Evolutionary conservation across 2,797 vertebrate species (phyloP).

Genomic region (Hafferia zeledoni): DNA sequence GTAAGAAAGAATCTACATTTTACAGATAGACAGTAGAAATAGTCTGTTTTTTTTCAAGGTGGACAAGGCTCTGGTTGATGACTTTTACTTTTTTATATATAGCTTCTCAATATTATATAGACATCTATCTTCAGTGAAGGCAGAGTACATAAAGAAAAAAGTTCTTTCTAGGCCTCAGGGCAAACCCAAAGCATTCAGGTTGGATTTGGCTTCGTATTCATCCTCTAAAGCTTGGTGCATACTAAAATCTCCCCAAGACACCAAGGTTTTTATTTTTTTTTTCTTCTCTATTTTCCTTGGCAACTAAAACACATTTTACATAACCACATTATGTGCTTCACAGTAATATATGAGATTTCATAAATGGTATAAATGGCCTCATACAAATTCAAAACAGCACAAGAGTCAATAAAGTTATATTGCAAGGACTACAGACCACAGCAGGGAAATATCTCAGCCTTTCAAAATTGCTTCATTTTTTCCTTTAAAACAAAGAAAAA

Average conservation of each 20-base stretch:
- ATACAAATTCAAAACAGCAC: constrained; percentile 67
- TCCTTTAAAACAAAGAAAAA: neutral
- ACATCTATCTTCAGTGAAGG: neutral
- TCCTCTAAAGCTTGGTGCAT: constrained; percentile 34
- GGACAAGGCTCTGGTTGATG: neutral
- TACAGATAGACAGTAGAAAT: neutral
- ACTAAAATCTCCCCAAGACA: constrained; percentile 50
- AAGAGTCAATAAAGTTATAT: constrained; percentile 56
- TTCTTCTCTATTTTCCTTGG: constrained; percentile 41
- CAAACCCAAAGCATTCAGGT: constrained; percentile 45
- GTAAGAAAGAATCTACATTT: neutral
- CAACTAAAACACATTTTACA: constrained; percentile 36
- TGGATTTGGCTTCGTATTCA: constrained; percentile 38
- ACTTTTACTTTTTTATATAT: neutral
- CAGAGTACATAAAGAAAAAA: constrained; percentile 39
- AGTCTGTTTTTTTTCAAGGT: neutral
- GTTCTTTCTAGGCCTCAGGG: constrained; percentile 61
- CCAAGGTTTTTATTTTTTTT: neutral
- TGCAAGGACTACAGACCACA: constrained; percentile 28
- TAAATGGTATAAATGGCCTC: constrained; percentile 63
- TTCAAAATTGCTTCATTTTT: constrained; percentile 25
- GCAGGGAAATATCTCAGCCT: constrained; percentile 24
- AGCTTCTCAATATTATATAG: constrained; percentile 44
- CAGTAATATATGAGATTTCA: constrained; percentile 62
- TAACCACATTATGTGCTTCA: constrained; percentile 62